Conservation (phyloP, 2,113 vertebrate genomes). For the Menidia beryllina region DNA sequence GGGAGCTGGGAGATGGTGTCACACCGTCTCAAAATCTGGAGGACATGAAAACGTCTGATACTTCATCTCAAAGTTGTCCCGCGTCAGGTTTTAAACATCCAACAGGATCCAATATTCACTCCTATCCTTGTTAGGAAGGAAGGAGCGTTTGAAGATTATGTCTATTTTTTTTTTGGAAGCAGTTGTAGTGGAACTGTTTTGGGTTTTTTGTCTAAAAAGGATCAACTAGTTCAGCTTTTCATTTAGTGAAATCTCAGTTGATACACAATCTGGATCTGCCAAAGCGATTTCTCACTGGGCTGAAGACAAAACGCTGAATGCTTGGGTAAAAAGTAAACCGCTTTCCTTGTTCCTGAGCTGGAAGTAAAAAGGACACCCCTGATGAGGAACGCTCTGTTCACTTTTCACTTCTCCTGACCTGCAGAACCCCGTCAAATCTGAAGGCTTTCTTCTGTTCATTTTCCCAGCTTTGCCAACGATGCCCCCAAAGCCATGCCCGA, state of each 20-base stretch:
- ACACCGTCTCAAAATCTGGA: no score
- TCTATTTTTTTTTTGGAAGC: slow-evolving; percentile 19
- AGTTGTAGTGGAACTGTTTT: neutral
- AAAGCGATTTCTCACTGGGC: no score
- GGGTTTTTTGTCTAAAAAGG: no score
- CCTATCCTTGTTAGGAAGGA: no score
- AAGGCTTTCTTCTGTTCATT: neutral
- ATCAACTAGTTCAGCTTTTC: no score
- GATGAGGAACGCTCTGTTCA: slow-evolving; percentile 15
- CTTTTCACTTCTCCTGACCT: no score
- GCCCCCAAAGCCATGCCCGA: neutral
- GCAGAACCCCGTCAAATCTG: neutral
- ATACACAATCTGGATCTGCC: no score
- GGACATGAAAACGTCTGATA: neutral
- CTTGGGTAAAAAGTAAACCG: slow-evolving; percentile 34
- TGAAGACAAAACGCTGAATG: no score
- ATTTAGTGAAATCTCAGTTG: no score
- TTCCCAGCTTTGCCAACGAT: neutral
- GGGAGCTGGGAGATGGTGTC: neutral
- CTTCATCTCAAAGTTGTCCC: neutral
- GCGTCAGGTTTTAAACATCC: slow-evolving; percentile 6
- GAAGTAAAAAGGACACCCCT: slow-evolving; percentile 16
- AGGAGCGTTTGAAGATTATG: no score
- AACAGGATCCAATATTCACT: neutral
- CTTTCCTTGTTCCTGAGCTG: slow-evolving; percentile 2